Evolutionary conservation across 2,113 vertebrate species (phyloP), one percentile per base, ranked within the genome.

Genomic region (Origma solitaria): DNA sequence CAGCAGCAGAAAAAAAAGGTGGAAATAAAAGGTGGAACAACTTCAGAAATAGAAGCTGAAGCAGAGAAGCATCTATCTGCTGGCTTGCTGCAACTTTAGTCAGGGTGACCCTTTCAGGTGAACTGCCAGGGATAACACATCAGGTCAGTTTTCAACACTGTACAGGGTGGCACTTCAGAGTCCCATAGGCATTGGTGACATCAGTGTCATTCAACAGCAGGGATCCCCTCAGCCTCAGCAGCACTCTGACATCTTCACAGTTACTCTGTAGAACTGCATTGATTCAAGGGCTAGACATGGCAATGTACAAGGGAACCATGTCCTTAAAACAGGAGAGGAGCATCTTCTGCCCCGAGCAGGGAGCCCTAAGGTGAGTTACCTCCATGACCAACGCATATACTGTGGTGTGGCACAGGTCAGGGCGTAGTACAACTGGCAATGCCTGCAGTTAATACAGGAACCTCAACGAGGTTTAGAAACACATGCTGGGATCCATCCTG

Each of bases 171-270:
- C 56, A 13, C n/a, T 65, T 89, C 62, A 58, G 44, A 15, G 30
- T 33, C 35, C 21, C 7, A 1, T 1, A 24, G 38, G 33, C 21
- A 69, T 10, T 0, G 0, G 44, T 60, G 35, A 31, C 20, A 6
- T 6, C 24, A 49, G 53, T 17, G 3, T 31, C 31, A 31, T 58
- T 57, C 2, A 2, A 57, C 31, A 37, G 72, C 7, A 27, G 53
- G 1, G 3, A 58, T 37, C 38, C 61, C 45, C n/a, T 51, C 33
- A 37, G 33, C 64, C 37, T 49, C 75, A 76, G 82, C 28, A 79
- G 45, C 13, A 35, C 38, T 42, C 35, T 7, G 17, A 50, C 18
- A 65, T 1, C 6, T 38, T 61, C 4, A 0, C n/a, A 18, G 23
- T 78, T 61, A 11, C 23, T 82, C 33, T 82, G 35, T 38, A 76